Evolutionary conservation across 2,797 vertebrate species (phyloP).

Genomic region (Hafferia zeledoni): DNA sequence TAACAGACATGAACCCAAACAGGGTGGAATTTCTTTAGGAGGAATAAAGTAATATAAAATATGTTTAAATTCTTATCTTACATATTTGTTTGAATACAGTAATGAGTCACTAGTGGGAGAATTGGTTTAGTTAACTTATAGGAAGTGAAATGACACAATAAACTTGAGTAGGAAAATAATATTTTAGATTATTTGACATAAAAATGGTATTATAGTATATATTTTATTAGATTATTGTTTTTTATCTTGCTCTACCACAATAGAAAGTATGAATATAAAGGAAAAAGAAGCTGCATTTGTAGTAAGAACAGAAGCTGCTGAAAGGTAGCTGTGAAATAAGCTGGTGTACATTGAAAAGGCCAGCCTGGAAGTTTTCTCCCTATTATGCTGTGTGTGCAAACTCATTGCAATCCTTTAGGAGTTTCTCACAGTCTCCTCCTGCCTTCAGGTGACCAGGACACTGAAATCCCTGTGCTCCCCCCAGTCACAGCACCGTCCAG

Average conservation of each 20-base stretch:
- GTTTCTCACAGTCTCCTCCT: background rate
- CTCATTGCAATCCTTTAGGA: background rate
- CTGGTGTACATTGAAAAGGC: rapidly evolving
- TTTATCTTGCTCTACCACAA: background rate
- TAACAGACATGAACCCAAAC: background rate
- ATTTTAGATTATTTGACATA: background rate
- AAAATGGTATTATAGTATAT: background rate
- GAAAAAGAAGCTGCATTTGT: background rate
- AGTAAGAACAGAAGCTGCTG: background rate
- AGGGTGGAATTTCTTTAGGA: background rate
- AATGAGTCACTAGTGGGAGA: background rate
- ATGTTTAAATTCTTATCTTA: background rate
- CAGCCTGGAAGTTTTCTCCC: background rate
- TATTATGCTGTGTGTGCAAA: rapidly evolving
- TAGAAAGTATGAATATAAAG: background rate
- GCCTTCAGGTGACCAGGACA: background rate
- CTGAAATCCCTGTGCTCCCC: background rate
- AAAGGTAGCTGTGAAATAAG: background rate
- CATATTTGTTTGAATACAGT: background rate
- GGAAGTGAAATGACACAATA: background rate
- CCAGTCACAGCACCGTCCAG: background rate
- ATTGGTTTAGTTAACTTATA: background rate
- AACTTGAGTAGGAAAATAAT: background rate
- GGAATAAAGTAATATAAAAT: background rate
- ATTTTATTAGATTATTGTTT: background rate